Evolutionary conservation across 2,797 vertebrate genomes (phyloP).

Genomic region (Sebastes nivosus): DNA sequence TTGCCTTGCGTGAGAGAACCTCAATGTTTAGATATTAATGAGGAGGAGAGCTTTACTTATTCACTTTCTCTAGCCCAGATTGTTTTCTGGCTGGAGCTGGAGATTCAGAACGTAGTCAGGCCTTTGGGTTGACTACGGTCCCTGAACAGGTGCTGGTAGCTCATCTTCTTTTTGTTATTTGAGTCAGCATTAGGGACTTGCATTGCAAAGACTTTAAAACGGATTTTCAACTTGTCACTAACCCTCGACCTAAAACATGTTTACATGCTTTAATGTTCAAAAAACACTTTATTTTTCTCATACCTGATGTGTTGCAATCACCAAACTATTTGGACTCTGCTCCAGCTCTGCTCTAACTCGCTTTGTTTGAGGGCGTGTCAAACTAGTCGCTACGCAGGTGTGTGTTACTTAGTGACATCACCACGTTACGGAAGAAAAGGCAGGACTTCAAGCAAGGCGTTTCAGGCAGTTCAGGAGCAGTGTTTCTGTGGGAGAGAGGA

Average conservation of each 20-base stretch:
- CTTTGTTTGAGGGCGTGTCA: too few relatives aligned
- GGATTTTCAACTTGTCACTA: neutral
- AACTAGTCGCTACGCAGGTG: rapidly evolving
- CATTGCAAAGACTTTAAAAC: neutral
- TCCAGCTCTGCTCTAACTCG: too few relatives aligned
- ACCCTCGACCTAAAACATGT: neutral
- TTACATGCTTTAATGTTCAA: too few relatives aligned
- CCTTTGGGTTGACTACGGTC: neutral
- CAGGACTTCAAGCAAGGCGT: too few relatives aligned
- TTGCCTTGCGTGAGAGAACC: neutral
- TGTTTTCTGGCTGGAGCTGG: neutral
- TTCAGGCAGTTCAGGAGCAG: too few relatives aligned
- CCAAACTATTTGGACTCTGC: too few relatives aligned
- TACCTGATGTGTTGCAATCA: too few relatives aligned
- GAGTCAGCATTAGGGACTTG: neutral
- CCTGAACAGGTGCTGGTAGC: constrained; percentile 5
- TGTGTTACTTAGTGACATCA: too few relatives aligned
- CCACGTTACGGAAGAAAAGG: too few relatives aligned
- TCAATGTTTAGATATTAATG: constrained; percentile 24
- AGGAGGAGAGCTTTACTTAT: constrained; percentile 12
- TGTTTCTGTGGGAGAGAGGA: too few relatives aligned
- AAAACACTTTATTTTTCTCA: too few relatives aligned
- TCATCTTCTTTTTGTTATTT: neutral
- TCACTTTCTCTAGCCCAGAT: neutral
- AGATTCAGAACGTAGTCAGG: neutral